These are phyloP conservation scores for Scophthalmus maximus DNA, from an alignment of 2,113 vertebrate species.

Conservation along the genomic window DNA sequence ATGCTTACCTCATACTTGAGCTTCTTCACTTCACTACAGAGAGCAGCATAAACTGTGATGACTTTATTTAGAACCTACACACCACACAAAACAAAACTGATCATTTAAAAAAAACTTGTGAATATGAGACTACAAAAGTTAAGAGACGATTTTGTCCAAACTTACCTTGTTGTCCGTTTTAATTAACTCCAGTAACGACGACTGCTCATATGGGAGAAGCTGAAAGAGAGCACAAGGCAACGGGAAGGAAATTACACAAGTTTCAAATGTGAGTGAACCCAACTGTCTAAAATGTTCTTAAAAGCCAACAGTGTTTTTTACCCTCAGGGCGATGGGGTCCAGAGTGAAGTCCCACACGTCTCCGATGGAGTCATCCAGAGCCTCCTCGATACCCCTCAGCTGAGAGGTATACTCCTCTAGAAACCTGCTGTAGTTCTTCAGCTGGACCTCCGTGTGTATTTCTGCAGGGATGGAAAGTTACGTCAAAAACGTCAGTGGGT, in stretches of 20 bases:
- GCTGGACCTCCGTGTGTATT: slow-evolving; percentile 97
- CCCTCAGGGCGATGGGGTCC: slow-evolving; percentile 95
- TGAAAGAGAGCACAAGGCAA: slow-evolving; percentile 56
- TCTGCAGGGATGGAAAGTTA: slow-evolving; percentile 82
- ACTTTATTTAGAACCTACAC: slow-evolving; percentile 97
- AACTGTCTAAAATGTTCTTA: background rate
- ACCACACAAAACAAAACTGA: background rate
- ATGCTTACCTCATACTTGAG: slow-evolving; percentile 94
- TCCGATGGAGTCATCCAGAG: slow-evolving; percentile 94
- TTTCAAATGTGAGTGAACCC: background rate
- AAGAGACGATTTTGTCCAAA: no score
- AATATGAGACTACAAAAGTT: background rate
- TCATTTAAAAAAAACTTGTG: background rate
- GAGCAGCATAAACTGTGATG: slow-evolving; percentile 97
- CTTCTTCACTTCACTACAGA: slow-evolving; percentile 98
- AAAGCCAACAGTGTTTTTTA: slow-evolving; percentile 56
- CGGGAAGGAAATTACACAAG: slow-evolving; percentile 15
- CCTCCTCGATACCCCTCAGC: slow-evolving; percentile 93
- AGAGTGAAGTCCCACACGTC: slow-evolving; percentile 99
- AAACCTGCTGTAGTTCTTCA: slow-evolving; percentile 97
- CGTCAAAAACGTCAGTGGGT: background rate
- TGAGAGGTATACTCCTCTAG: slow-evolving; percentile 95
- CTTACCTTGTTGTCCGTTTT: slow-evolving; percentile 98
- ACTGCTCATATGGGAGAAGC: slow-evolving; percentile 97
- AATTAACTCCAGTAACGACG: slow-evolving; percentile 94